Evolutionary conservation across 2,113 vertebrate species (phyloP).

Genomic region (Falcunculus frontatus): DNA sequence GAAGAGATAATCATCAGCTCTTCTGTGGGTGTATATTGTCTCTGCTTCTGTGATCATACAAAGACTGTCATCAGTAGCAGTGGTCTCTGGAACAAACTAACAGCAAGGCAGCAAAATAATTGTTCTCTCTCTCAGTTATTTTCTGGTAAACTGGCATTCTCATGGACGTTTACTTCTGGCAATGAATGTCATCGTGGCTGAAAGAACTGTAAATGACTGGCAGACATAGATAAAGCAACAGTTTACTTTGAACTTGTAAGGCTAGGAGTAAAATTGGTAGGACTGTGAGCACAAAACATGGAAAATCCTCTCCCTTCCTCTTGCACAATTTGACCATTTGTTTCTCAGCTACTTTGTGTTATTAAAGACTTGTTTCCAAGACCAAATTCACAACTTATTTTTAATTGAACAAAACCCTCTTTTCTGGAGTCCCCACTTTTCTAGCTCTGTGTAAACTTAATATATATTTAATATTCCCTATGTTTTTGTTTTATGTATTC

Average conservation of each 20-base stretch:
- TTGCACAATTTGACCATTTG: background rate
- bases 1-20: background rate
- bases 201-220: background rate
- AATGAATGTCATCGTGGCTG: background rate
- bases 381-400: background rate
- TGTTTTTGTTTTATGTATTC: background rate
- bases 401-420: background rate
- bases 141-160: background rate
- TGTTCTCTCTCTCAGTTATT: background rate
- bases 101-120: background rate
- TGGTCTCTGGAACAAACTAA: background rate
- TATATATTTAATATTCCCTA: background rate
- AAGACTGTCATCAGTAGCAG: background rate
- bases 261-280: background rate
- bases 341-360: background rate
- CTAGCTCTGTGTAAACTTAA: background rate
- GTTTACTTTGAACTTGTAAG: background rate
- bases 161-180: background rate
- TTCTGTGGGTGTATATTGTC: background rate
- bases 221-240: background rate
- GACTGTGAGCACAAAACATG: background rate
- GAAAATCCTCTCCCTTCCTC: background rate
- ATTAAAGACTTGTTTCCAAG: background rate
- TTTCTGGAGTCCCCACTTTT: background rate
- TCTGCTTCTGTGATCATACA: background rate